These are phyloP conservation scores for Papilio protenor DNA, from an alignment of 2,888 invertebrate genomes.

Conservation along the genomic window DNA sequence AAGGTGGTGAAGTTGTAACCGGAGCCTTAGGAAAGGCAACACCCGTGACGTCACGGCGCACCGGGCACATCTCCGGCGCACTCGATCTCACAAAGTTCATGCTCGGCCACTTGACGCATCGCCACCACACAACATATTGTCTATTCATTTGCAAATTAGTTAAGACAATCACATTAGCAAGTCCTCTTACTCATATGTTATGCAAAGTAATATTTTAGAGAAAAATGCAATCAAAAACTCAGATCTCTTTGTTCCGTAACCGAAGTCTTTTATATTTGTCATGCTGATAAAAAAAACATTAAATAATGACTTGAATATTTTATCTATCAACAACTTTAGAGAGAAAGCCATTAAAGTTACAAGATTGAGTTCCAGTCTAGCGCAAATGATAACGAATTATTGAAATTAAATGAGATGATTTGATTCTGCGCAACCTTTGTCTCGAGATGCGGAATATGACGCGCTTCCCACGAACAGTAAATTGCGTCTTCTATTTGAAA, in stretches of 20 bases:
- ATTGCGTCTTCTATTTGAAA: neutral
- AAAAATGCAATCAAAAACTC: neutral
- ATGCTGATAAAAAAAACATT: neutral
- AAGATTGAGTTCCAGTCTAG: neutral
- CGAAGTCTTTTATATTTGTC: neutral
- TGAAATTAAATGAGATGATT: conserved; percentile 4
- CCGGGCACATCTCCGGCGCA: neutral
- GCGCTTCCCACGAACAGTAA: neutral
- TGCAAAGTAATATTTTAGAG: neutral
- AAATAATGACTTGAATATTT: neutral
- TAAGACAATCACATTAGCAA: neutral
- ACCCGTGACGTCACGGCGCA: conserved; percentile 29
- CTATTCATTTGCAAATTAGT: neutral
- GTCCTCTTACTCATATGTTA: neutral
- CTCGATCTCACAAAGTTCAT: neutral
- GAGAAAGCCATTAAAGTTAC: neutral
- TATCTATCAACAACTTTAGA: neutral
- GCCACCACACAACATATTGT: neutral
- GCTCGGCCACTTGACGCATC: conserved; percentile 11
- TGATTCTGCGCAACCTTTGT: neutral
- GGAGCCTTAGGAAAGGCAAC: conserved; percentile 4
- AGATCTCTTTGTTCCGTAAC: neutral
- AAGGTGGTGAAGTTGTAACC: neutral
- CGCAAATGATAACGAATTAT: neutral
- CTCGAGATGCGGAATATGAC: neutral